phyloP scores from a whole-genome alignment of 2,888 invertebrate species.

The Tiliacea citrago region DNA sequence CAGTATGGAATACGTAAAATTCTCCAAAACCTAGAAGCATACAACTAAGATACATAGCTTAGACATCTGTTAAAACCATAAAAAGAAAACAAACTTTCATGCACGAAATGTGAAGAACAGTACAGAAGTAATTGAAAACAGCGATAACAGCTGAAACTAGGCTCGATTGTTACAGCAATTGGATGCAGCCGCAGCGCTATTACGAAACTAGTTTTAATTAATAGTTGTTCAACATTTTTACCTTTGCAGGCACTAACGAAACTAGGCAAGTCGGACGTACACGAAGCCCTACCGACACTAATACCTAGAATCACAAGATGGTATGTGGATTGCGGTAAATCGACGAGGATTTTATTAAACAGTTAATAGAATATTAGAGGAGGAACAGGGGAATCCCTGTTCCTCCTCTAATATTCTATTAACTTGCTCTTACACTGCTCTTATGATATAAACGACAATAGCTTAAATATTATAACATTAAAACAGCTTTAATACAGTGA shows the following conservation, averaged over 20 bases:
- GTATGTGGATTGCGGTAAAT: constrained; percentile 9
- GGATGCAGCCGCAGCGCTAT: constrained; percentile 35
- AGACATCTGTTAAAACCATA: neutral
- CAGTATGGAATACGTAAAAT: neutral
- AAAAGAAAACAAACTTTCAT: constrained; percentile 23
- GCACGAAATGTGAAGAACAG: constrained; percentile 33
- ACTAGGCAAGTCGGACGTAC: constrained; percentile 6
- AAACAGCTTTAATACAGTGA: neutral
- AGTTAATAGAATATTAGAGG: neutral
- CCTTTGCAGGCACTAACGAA: neutral
- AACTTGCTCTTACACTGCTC: too few species aligned
- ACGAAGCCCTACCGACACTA: constrained; percentile 30
- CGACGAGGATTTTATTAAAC: neutral
- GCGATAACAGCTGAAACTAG: constrained; percentile 52
- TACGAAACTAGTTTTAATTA: constrained; percentile 49
- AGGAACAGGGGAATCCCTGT: neutral
- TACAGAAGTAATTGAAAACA: constrained; percentile 56
- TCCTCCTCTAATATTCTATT: too few species aligned
- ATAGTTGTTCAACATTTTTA: constrained; percentile 17
- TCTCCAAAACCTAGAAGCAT: neutral
- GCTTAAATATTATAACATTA: too few species aligned
- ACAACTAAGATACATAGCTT: neutral
- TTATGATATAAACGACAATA: too few species aligned
- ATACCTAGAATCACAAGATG: constrained; percentile 15
- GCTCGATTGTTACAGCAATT: constrained; percentile 55